These are phyloP conservation scores for Drosophila baimaii DNA, from an alignment of 1,140 invertebrate species.

Conservation along the genomic window DNA sequence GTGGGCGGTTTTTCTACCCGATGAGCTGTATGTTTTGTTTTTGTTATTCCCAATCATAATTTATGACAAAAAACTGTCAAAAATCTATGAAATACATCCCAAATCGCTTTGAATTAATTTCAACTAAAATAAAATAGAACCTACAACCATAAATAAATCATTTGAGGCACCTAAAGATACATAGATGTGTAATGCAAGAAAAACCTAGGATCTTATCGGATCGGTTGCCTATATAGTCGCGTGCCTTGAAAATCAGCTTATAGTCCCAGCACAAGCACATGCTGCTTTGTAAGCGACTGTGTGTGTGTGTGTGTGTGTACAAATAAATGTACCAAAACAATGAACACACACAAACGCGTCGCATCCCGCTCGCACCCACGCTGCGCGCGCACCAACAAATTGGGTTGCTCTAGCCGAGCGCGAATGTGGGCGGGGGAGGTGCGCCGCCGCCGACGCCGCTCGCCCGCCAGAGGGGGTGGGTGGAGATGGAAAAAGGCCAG, in stretches of 20 bases:
- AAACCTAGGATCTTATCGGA: not conserved
- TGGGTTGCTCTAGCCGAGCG: constrained; percentile 59
- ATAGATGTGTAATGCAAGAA: not conserved
- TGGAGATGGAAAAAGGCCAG: constrained; percentile 31
- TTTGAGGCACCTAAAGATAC: not conserved
- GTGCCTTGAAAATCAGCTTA: constrained; percentile 14
- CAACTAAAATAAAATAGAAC: no score
- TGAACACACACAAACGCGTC: constrained; percentile 55
- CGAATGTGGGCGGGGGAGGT: constrained; percentile 16
- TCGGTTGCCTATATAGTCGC: constrained; percentile 4
- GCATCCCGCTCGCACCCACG: constrained; percentile 34
- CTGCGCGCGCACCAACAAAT: constrained; percentile 59
- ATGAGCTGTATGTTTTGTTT: not conserved
- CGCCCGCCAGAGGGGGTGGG: constrained; percentile 21
- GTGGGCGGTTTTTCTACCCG: no score
- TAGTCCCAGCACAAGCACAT: constrained; percentile 18
- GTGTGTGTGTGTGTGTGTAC: constrained; percentile 46
- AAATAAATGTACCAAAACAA: constrained; percentile 80
- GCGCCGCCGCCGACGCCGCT: constrained; percentile 1
- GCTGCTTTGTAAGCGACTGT: not conserved
- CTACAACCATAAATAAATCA: not conserved
- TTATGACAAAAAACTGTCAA: not conserved
- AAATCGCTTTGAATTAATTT: no score
- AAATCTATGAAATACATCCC: no score
- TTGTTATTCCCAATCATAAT: not conserved